Conservation (phyloP, 2,113 vertebrate genomes). For the Formicarius rufipectus region DNA sequence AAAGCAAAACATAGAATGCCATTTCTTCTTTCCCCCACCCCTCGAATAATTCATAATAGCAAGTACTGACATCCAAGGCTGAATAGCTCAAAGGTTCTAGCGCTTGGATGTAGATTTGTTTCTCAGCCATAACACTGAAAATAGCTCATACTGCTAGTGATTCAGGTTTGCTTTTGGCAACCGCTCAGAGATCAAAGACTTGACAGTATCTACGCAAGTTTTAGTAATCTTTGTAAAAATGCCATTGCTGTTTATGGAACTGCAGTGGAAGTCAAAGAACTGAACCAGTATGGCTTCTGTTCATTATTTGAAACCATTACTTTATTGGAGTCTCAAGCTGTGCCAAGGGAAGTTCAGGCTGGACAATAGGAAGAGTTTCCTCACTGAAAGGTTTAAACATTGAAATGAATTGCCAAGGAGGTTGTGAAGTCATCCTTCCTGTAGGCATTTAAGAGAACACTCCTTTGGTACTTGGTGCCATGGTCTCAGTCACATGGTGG, state of each 20-base stretch:
- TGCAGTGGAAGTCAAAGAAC: background rate
- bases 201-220: background rate
- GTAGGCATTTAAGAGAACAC: background rate
- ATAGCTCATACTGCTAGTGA: background rate
- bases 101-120: background rate
- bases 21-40: background rate
- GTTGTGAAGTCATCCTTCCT: background rate
- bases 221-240: background rate
- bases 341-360: background rate
- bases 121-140: background rate
- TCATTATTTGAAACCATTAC: background rate
- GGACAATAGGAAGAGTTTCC: background rate
- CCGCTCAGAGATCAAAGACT: background rate
- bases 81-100: background rate
- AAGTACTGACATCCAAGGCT: background rate
- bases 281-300: accelerated
- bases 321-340: background rate
- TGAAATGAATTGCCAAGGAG: background rate
- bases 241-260: background rate
- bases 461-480: background rate
- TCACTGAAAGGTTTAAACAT: background rate
- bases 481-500: background rate
- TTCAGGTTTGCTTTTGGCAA: background rate
- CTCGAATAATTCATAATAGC: background rate
- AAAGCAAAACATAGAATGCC: background rate